Conservation (phyloP, 2,888 invertebrate species). For the Steromphala cineraria region DNA sequence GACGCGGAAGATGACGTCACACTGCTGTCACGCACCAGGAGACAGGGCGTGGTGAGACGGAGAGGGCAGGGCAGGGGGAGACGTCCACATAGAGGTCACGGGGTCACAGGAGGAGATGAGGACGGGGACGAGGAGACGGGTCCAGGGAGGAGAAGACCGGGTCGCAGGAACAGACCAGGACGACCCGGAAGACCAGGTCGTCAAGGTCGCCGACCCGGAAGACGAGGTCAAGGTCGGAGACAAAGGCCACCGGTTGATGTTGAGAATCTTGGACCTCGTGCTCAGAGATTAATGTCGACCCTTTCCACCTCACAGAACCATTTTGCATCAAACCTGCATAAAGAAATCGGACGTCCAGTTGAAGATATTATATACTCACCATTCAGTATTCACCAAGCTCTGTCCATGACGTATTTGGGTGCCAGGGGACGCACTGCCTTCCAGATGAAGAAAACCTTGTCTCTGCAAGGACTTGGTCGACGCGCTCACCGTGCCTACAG, state of each 20-base stretch:
- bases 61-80: not conserved
- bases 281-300: not conserved
- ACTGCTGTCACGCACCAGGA: too few species aligned
- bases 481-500: conserved; percentile 34
- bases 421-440: conserved; percentile 26
- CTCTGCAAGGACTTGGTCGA: conserved; percentile 20
- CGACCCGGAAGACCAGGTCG: not conserved
- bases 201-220: not conserved
- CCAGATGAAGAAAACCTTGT: conserved; percentile 30
- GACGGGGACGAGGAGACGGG: not conserved
- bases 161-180: not conserved
- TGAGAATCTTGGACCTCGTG: not conserved
- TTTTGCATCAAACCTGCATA: not conserved
- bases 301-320: not conserved
- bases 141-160: not conserved
- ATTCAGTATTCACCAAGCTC: conserved; percentile 59
- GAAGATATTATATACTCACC: conserved; percentile 68
- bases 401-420: conserved; percentile 37
- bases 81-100: not conserved
- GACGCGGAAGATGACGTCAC: too few species aligned
- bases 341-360: not conserved
- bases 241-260: not conserved
- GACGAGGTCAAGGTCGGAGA: not conserved
- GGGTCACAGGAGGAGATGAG: not conserved
- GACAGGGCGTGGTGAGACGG: not conserved